Conservation (phyloP, 1,140 invertebrate species). For the Coenobita brevimanus region DNA sequence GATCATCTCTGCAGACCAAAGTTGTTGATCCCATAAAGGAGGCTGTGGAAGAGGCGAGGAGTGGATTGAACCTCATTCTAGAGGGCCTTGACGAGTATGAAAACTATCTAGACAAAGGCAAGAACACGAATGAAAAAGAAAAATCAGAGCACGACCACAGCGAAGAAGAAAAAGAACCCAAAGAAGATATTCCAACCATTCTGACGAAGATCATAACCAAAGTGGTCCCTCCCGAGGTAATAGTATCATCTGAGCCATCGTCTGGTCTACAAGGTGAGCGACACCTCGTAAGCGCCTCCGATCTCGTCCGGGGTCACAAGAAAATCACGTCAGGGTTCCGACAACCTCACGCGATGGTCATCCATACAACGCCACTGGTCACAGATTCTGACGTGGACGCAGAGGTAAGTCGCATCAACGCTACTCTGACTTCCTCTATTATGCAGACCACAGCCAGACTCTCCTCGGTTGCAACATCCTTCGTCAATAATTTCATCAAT, state of each 20-base stretch:
- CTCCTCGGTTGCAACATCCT: neutral
- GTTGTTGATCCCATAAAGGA: neutral
- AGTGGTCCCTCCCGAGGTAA: slow-evolving; percentile 11
- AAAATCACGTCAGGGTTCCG: neutral
- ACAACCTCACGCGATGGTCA: neutral
- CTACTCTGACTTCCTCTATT: neutral
- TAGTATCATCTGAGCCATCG: neutral
- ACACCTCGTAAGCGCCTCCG: neutral
- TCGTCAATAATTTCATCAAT: slow-evolving; percentile 9
- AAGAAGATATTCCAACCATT: slow-evolving; percentile 7
- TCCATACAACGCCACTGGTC: neutral
- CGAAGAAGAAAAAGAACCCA: neutral
- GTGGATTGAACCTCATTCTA: slow-evolving; percentile 3
- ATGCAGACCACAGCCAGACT: neutral
- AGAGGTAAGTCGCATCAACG: neutral
- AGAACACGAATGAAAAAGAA: neutral
- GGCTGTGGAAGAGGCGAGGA: slow-evolving; percentile 15
- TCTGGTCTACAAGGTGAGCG: neutral
- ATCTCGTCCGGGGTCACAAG: neutral
- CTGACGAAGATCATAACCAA: neutral
- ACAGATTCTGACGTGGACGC: neutral
- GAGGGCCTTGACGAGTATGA: slow-evolving; percentile 35
- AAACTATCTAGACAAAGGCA: neutral
- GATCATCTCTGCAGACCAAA: neutral
- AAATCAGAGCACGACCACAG: neutral